Percentiles rank a stretch among this genome's conserved stretches.
Evolutionary conservation across 2,888 invertebrate genomes (phyloP).

Genomic region (Prenolepis imparis): DNA sequence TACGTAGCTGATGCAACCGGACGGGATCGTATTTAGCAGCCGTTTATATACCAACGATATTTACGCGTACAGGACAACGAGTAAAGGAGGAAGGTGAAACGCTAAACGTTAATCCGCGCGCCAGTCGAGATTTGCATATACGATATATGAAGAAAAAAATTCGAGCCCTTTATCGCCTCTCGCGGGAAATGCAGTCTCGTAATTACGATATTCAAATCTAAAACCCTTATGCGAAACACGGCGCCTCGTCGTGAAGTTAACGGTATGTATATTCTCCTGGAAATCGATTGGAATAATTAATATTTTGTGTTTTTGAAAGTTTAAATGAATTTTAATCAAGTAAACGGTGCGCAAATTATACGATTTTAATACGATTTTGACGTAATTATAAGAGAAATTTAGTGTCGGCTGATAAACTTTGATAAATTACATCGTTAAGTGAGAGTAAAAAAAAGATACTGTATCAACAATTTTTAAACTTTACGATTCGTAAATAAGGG

Average conservation of each 20-base stretch:
- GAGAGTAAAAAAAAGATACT: not conserved
- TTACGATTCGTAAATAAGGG: not conserved
- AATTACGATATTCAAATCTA: slow-evolving; percentile 36
- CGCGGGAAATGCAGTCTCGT: slow-evolving; percentile 29
- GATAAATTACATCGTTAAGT: not conserved
- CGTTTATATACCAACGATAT: slow-evolving; percentile 45
- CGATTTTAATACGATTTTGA: not conserved
- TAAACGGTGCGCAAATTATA: not conserved
- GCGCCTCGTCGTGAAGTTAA: not conserved
- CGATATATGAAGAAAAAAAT: slow-evolving; percentile 27
- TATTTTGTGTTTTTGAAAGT: not conserved
- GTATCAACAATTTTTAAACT: not conserved
- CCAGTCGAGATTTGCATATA: slow-evolving; percentile 22
- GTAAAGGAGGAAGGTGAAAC: not conserved
- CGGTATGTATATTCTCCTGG: not conserved
- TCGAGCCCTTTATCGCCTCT: slow-evolving; percentile 37
- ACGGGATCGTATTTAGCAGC: slow-evolving; percentile 28
- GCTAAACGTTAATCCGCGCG: slow-evolving; percentile 28
- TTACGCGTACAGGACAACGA: not conserved
- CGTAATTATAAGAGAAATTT: slow-evolving; percentile 4
- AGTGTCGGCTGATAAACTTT: not conserved
- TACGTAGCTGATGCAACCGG: slow-evolving; percentile 51
- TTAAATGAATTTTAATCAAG: not conserved
- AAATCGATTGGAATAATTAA: not conserved
- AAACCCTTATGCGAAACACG: slow-evolving; percentile 12